Conservation (phyloP, 2,888 invertebrate genomes). For the Tetragnatha montana region DNA sequence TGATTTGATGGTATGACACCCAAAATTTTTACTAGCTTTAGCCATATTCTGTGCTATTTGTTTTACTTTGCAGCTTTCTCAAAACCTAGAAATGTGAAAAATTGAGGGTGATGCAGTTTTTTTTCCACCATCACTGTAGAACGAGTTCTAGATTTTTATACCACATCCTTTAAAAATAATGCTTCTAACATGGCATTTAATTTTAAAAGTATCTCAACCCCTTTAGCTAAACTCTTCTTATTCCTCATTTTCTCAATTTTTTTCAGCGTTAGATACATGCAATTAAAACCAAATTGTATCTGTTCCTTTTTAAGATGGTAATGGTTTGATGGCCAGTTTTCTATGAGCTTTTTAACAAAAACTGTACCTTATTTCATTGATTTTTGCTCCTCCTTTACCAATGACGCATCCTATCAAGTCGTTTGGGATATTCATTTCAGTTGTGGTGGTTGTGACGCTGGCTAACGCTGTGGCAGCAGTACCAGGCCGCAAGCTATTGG, state of each 20-base stretch:
- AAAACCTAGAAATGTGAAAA: no score
- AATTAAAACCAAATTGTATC: neutral
- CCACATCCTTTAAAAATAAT: no score
- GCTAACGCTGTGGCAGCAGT: slow-evolving; percentile 76
- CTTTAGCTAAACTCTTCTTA: neutral
- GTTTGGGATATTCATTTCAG: slow-evolving; percentile 99
- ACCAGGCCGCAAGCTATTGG: slow-evolving; percentile 69
- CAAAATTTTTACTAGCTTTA: no score
- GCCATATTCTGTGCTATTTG: no score
- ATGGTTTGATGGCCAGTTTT: no score
- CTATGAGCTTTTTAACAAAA: no score
- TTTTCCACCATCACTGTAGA: no score
- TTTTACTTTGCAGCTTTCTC: no score
- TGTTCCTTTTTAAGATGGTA: neutral
- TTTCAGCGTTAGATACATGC: neutral
- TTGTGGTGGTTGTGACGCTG: slow-evolving; percentile 82
- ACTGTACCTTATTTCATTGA: slow-evolving; percentile 90
- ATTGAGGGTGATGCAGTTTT: no score
- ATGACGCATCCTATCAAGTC: slow-evolving; percentile 99
- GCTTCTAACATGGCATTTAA: neutral
- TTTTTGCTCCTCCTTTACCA: slow-evolving; percentile 98
- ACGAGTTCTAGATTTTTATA: no score
- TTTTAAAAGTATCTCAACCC: neutral
- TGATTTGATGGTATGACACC: no score
- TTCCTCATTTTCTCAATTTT: neutral